These are phyloP conservation scores for Drosophila tani DNA, from an alignment of 1,140 invertebrate species.

Conservation along the genomic window DNA sequence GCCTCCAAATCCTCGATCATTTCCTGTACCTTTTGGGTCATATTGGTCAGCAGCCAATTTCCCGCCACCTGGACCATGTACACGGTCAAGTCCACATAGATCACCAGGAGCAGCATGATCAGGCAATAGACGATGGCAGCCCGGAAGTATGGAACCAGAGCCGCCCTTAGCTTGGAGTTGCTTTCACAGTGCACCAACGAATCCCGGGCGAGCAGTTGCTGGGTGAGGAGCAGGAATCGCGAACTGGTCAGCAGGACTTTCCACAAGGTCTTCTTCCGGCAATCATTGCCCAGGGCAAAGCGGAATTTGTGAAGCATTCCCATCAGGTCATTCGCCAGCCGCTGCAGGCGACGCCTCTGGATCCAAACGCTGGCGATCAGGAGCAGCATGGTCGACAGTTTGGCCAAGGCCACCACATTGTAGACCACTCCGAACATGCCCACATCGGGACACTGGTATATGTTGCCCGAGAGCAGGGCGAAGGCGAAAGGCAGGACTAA, in stretches of 20 bases:
- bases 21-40: slow-evolving; percentile 23
- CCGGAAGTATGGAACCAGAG: slow-evolving; percentile 10
- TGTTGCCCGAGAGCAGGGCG: slow-evolving; percentile 20
- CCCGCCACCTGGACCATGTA: slow-evolving; percentile 31
- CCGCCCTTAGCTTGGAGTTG: not conserved
- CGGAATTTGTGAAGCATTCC: slow-evolving; percentile 17
- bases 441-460: slow-evolving; percentile 29
- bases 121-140: slow-evolving; percentile 5
- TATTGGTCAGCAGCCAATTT: slow-evolving; percentile 48
- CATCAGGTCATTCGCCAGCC: slow-evolving; percentile 37
- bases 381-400: slow-evolving; percentile 5
- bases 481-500: slow-evolving; percentile 39
- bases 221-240: slow-evolving; percentile 28
- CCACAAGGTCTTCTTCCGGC: slow-evolving; percentile 7
- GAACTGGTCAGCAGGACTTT: slow-evolving; percentile 36
- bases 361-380: slow-evolving; percentile 42
- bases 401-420: slow-evolving; percentile 39
- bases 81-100: slow-evolving; percentile 34
- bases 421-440: slow-evolving; percentile 49
- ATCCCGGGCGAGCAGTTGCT: slow-evolving; percentile 27
- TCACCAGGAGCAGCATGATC: slow-evolving; percentile 39
- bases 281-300: slow-evolving; percentile 4
- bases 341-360: slow-evolving; percentile 8
- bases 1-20: slow-evolving; percentile 31
- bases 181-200: slow-evolving; percentile 26